Conservation (phyloP, 2,113 vertebrate species). For the Fulica atra region DNA sequence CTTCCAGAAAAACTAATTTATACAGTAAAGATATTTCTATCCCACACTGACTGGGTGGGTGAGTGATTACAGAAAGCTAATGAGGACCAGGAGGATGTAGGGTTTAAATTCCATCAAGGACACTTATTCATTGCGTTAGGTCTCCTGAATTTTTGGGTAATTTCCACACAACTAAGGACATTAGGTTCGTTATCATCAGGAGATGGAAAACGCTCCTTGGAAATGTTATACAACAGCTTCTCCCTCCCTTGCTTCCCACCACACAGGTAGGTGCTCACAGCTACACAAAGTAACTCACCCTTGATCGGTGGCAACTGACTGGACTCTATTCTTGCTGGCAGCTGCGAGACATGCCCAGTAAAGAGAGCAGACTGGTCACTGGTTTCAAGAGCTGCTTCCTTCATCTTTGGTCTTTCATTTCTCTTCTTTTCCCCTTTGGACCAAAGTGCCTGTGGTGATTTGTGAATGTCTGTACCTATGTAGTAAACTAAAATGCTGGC, state of each 20-base stretch:
- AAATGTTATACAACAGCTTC: neutral
- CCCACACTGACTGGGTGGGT: neutral
- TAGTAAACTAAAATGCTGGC: neutral
- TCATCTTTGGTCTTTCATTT: neutral
- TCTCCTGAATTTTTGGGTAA: neutral
- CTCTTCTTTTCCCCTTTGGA: neutral
- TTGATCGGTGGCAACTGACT: neutral
- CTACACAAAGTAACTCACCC: neutral
- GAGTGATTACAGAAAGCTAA: conserved; percentile 13
- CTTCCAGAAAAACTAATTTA: neutral
- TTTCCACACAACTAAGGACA: neutral
- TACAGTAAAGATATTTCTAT: conserved; percentile 34
- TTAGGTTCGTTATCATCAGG: neutral
- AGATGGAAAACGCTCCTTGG: neutral
- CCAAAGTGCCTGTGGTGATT: neutral
- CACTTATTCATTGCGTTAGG: neutral
- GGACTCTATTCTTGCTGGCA: neutral
- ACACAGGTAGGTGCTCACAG: neutral
- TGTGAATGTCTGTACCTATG: neutral
- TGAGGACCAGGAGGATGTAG: neutral
- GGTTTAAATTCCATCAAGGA: conserved; percentile 1
- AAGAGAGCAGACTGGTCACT: neutral
- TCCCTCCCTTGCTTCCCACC: neutral
- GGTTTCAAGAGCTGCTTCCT: neutral
- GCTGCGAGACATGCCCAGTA: neutral